phyloP scores from a whole-genome alignment of 2,888 invertebrate species.

The Protonemura montana region DNA sequence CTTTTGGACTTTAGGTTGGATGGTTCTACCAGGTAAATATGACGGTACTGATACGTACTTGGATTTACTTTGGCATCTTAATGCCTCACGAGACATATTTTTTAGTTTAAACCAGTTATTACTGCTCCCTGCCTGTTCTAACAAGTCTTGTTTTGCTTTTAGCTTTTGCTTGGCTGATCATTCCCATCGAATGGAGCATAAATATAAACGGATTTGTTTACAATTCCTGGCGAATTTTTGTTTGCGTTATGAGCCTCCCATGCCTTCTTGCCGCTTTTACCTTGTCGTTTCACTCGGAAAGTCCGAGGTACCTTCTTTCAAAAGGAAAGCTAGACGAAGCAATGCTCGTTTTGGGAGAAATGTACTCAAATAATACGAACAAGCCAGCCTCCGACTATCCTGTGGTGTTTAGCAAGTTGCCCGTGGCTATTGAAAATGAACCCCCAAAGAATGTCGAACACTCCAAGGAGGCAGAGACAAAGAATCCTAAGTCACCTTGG shows the following conservation, averaged over 20 bases:
- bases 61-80: neutral
- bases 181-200: conserved; percentile 58
- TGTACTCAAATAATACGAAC: conserved; percentile 68
- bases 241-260: conserved; percentile 71
- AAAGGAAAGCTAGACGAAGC: conserved; percentile 68
- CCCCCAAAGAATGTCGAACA: conserved; percentile 42
- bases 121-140: conserved; percentile 13
- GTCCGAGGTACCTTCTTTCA: conserved; percentile 77
- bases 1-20: conserved; percentile 70
- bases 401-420: neutral
- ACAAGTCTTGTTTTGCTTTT: conserved; percentile 49
- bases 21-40: conserved; percentile 65
- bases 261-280: conserved; percentile 68
- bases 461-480: neutral
- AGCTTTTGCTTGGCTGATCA: conserved; percentile 74
- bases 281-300: conserved; percentile 72
- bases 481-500: conserved; percentile 8
- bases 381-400: conserved; percentile 61
- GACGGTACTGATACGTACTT: too few relatives aligned
- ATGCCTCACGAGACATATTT: neutral
- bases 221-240: conserved; percentile 78
- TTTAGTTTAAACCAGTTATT: neutral
- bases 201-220: conserved; percentile 61
- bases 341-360: conserved; percentile 65
- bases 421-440: neutral